A percentile compares a stretch with the other conserved stretches of the same genome.
phyloP scores from a whole-genome alignment of 2,113 vertebrate genomes.

The Butorides virescens region DNA sequence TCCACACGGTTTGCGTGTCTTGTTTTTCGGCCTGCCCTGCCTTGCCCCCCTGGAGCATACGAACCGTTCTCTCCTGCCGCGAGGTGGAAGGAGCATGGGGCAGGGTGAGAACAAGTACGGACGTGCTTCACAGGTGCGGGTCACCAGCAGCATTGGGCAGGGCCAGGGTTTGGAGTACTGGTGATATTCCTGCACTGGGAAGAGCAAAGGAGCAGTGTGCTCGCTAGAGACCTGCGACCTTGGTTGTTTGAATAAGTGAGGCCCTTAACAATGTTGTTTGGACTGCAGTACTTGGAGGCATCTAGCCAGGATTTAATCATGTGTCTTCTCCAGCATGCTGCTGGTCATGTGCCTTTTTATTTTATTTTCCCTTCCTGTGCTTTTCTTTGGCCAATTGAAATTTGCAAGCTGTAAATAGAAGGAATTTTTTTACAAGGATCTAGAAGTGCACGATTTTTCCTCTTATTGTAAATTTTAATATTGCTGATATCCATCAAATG shows the following conservation, averaged over 20 bases:
- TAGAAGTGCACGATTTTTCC: background rate
- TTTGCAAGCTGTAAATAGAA: background rate
- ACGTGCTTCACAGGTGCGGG: background rate
- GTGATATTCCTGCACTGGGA: background rate
- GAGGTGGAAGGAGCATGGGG: background rate
- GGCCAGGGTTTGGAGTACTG: fast-evolving
- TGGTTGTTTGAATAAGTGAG: background rate
- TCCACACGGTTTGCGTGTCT: background rate
- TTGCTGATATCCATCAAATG: background rate
- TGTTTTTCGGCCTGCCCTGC: background rate
- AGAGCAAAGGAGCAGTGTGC: background rate
- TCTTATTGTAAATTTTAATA: background rate
- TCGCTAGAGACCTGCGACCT: background rate
- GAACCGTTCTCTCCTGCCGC: fast-evolving
- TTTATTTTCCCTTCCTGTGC: background rate
- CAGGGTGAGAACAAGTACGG: fast-evolving
- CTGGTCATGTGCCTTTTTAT: background rate
- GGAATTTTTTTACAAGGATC: background rate
- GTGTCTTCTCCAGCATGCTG: background rate
- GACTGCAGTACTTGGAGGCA: background rate
- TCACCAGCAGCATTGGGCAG: background rate
- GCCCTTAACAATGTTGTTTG: background rate
- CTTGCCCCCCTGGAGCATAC: fast-evolving
- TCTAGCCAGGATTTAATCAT: background rate
- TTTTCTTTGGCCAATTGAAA: background rate